These are phyloP conservation scores for Neelides sp. DNA, from an alignment of 1,140 invertebrate genomes.

Conservation along the genomic window DNA sequence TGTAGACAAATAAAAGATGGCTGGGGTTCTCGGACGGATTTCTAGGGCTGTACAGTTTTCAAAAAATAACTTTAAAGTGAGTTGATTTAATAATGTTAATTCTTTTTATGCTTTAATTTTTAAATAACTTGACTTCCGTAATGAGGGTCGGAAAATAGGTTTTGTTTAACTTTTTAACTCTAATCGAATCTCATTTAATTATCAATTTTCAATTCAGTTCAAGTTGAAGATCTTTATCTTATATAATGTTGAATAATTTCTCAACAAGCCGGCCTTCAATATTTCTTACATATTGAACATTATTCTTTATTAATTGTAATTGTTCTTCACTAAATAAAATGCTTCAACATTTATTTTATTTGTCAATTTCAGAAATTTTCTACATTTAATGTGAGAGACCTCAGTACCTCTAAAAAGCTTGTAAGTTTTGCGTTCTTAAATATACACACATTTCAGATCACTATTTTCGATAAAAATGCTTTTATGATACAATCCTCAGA, in stretches of 20 bases:
- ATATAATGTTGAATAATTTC: not conserved
- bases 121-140: not conserved
- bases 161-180: not conserved
- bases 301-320: not conserved
- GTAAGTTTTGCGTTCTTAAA: constrained; percentile 14
- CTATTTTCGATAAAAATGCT: constrained; percentile 1
- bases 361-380: constrained; percentile 18
- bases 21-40: constrained; percentile 24
- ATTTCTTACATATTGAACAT: not conserved
- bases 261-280: not conserved
- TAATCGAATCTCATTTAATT: not conserved
- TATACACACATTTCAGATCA: not conserved
- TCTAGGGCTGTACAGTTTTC: constrained; percentile 19
- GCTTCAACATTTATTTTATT: not conserved
- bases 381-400: constrained; percentile 17
- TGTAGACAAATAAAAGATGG: constrained; percentile 12
- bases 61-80: constrained; percentile 13
- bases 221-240: not conserved
- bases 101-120: not conserved
- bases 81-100: constrained; percentile 12
- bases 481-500: not conserved
- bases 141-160: no score
- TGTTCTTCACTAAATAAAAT: not conserved
- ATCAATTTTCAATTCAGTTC: not conserved
- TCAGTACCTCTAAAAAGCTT: constrained; percentile 24